phyloP scores from a whole-genome alignment of 2,797 vertebrate genomes.

The Sebastes alutus region DNA sequence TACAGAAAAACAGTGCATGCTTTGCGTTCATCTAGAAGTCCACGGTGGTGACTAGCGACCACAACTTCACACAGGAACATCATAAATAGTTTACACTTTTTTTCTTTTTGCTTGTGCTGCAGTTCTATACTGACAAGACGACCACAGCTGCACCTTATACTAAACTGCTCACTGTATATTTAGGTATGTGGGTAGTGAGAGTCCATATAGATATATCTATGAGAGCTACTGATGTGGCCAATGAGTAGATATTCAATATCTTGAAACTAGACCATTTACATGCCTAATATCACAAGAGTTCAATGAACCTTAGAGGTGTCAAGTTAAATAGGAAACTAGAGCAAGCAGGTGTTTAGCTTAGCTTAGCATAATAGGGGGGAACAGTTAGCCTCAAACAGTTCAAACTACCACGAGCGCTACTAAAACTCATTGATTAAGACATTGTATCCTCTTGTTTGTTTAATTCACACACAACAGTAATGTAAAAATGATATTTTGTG shows the following conservation, averaged over 20 bases:
- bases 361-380: too few species aligned
- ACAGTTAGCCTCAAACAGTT: too few species aligned
- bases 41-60: background rate
- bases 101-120: background rate
- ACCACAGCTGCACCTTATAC: background rate
- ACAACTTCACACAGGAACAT: slow-evolving; percentile 36
- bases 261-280: background rate
- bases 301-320: background rate
- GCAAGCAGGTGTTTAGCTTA: background rate
- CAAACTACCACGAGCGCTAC: too few species aligned
- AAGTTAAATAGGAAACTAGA: background rate
- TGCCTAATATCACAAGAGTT: background rate
- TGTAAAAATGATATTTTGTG: background rate
- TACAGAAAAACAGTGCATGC: background rate
- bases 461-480: too few species aligned
- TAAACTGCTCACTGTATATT: background rate
- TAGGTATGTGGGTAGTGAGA: background rate
- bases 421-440: too few species aligned
- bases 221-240: background rate
- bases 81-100: background rate
- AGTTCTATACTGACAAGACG: background rate
- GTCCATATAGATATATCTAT: background rate
- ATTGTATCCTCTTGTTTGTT: too few species aligned
- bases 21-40: background rate
- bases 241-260: background rate